Evolutionary conservation across 2,888 invertebrate species (phyloP), one percentile per base, ranked within the genome.

Genomic region (Leucoptera coffeella): DNA sequence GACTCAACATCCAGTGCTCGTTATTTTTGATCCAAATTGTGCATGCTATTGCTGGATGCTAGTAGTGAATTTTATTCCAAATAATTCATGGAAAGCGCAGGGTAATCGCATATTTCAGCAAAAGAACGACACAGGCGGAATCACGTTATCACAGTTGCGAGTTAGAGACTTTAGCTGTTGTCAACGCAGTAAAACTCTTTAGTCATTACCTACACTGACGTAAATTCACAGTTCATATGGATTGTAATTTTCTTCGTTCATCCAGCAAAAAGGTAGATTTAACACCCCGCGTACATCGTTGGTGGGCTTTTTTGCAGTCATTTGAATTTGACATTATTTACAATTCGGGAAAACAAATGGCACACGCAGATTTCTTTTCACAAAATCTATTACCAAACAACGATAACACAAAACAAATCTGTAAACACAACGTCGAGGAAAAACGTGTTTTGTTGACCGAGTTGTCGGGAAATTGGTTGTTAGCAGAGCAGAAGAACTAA

Each of bases 71-170:
- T 2, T 13, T 41, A 0, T 33, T 44, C 2, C 43, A 40, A 13
- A 13, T n/a, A 4, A 32, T 33, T 21, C 14, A 15, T 1, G 28
- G 23, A 7, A 24, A 20, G 6, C n/a, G 20, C 9, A 32, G 36
- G 4, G 31, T 30, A 2, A 29, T 43, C 2, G 34, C 26, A 0
- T 43, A 41, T 13, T 41, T 32, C 19, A 42, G 43, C 13, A 35
- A 33, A 1, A 35, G 38, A 2, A 41, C 41, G 2, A 26, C 34
- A 1, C 29, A 26, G 0, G 20, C 21, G 7, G 21, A 21, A n/a
- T 21, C 21, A n/a, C 21, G 21, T 4, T 24, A 24, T 11, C 24
- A 24, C 24, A 14, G 14, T n/a, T 24, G 15, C 15, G 24, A 24
- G 14, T 14, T 24, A 10, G 24, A 24, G 24, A 24, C 24, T 15